phyloP scores from a whole-genome alignment of 2,113 vertebrate genomes.

The Emydocephalus ijimae region DNA sequence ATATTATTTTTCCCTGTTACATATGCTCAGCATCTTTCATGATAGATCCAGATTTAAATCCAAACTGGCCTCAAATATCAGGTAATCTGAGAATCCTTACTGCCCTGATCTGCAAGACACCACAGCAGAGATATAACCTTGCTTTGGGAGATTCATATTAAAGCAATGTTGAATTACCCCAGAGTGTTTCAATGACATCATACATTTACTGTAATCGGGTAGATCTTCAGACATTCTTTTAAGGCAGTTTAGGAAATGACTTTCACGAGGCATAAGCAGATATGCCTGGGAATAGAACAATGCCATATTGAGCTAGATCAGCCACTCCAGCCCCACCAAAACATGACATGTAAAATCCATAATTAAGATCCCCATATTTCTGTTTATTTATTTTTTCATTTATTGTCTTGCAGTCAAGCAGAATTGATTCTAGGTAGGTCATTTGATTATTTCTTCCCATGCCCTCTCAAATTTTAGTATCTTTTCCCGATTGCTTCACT shows the following conservation, averaged over 20 bases:
- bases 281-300: not conserved
- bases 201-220: slow-evolving; percentile 1
- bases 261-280: not conserved
- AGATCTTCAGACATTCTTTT: slow-evolving; percentile 16
- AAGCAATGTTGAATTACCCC: slow-evolving; percentile 17
- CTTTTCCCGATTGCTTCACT: not conserved
- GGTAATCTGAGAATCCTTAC: not conserved
- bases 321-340: not conserved
- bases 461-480: not conserved
- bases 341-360: not conserved
- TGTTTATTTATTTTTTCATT: not conserved
- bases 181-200: slow-evolving; percentile 25
- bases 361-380: not conserved
- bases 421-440: not conserved
- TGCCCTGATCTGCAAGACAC: slow-evolving; percentile 1
- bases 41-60: slow-evolving; percentile 25
- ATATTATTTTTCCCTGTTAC: slow-evolving; percentile 31
- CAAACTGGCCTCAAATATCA: slow-evolving; percentile 25
- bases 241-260: slow-evolving; percentile 2
- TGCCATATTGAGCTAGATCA: not conserved
- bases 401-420: not conserved
- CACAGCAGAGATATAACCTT: not conserved
- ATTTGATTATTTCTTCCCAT: not conserved
- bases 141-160: slow-evolving; percentile 16
- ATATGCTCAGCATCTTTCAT: not conserved